These are phyloP conservation scores for Agrochola litura DNA, from an alignment of 2,888 invertebrate genomes.

Conservation along the genomic window DNA sequence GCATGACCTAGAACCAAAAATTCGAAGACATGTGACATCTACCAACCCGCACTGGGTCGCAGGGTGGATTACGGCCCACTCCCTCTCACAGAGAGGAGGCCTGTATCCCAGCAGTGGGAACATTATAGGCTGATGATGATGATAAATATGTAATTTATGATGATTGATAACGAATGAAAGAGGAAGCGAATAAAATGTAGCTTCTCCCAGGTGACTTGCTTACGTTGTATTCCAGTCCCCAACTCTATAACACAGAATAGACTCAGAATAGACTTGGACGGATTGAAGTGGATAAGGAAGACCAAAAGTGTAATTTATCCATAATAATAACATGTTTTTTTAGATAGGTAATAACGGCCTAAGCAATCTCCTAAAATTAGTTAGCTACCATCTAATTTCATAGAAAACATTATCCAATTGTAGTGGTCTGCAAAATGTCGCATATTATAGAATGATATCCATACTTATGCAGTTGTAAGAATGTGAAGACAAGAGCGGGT, in stretches of 20 bases:
- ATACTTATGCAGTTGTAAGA: constrained; percentile 26
- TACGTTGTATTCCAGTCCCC: neutral
- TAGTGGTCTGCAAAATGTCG: neutral
- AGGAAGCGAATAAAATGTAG: neutral
- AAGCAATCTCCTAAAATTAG: neutral
- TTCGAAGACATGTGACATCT: too few species aligned
- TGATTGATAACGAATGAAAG: neutral
- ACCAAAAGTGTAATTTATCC: neutral
- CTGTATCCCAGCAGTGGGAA: too few species aligned
- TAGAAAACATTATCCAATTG: neutral
- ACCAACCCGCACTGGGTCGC: too few species aligned
- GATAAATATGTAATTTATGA: neutral
- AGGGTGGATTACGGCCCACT: too few species aligned
- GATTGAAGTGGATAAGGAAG: neutral
- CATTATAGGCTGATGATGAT: neutral
- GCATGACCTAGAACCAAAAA: too few species aligned
- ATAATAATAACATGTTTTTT: neutral
- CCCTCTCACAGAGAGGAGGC: too few species aligned
- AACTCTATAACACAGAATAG: too few species aligned
- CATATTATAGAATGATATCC: neutral
- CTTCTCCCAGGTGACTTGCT: neutral
- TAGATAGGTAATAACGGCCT: neutral
- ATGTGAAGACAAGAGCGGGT: constrained; percentile 27
- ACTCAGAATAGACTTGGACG: neutral
- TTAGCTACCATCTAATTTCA: too few species aligned